phyloP scores from a whole-genome alignment of 2,113 vertebrate species.

The Callipepla squamata region DNA sequence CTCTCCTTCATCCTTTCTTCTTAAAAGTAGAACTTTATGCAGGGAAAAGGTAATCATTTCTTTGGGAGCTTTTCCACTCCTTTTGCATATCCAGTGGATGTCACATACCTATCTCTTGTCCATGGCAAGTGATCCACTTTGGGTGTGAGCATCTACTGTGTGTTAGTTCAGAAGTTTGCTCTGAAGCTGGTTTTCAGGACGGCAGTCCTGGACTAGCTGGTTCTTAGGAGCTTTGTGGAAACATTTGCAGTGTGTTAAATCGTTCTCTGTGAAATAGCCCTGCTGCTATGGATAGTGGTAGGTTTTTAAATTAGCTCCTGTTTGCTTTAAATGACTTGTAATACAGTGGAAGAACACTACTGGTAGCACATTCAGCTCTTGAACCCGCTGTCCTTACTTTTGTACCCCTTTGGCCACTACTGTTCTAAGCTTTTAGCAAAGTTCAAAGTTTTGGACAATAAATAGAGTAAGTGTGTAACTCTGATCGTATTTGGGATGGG shows the following conservation, averaged over 20 bases:
- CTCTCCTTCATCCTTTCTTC: background rate
- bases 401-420: background rate
- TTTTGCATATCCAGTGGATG: background rate
- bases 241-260: background rate
- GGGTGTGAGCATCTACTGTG: accelerated
- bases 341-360: accelerated
- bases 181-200: background rate
- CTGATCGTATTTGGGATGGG: background rate
- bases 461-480: background rate
- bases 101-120: accelerated
- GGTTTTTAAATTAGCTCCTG: background rate
- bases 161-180: background rate
- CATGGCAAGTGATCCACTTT: background rate
- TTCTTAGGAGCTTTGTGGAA: background rate
- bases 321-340: background rate
- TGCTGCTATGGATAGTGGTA: background rate
- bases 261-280: background rate
- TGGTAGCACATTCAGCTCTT: background rate
- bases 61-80: background rate
- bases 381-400: background rate
- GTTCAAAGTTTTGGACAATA: background rate
- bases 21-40: background rate
- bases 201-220: background rate
- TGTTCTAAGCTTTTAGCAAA: background rate
- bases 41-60: background rate